Evolutionary conservation across 1,140 invertebrate genomes (phyloP), one percentile per base, ranked within the genome.

Genomic region (Drosophila azteca): DNA sequence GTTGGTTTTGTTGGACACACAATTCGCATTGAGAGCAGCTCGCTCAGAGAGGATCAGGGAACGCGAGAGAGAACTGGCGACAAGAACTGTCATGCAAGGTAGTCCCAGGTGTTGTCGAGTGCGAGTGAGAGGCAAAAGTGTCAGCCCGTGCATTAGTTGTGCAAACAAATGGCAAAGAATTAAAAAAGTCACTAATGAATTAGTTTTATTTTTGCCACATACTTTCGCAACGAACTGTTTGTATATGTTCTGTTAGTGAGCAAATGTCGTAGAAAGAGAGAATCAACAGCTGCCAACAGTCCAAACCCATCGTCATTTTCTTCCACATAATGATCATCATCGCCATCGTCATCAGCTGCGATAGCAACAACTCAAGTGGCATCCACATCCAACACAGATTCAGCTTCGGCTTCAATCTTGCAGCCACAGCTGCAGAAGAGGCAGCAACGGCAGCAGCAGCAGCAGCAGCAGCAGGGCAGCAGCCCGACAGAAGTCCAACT

Each of bases 341-440:
- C 69, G 39, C 48, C 69, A 48, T 59, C 59, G 41, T 64, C 71
- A 65, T 46, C 67, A 79, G 70, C 68, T 65, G 77, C 66, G 68
- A 73, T 80, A 84, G 81, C 80, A 74, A 52, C 67, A 84, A 66
- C 72, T 84, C 77, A 77, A 84, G 81, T 87, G 78, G 82, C 82
- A 87, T 61, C 64, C 44, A 69, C n/a, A 87, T 61, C 66, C 44
- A 69, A 7, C 8, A 52, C 9, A 52, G 50, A 52, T 52, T 43
- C 35, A 39, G 31, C 9, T 11, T 8, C 31, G 51, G 66, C 65
- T 68, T 64, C 65, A 35, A 35, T 35, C 31, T 35, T 11, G 3
- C 31, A 35, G 44, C 17, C n/a, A n/a, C n/a, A n/a, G 26, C 24
- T 26, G 35, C 24, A 44, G 31, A 20, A 55, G 53, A 4, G 9